Base-by-base conservation (phyloP, 1,140 invertebrate genomes). In the Drosophila tropicalis region DNA sequence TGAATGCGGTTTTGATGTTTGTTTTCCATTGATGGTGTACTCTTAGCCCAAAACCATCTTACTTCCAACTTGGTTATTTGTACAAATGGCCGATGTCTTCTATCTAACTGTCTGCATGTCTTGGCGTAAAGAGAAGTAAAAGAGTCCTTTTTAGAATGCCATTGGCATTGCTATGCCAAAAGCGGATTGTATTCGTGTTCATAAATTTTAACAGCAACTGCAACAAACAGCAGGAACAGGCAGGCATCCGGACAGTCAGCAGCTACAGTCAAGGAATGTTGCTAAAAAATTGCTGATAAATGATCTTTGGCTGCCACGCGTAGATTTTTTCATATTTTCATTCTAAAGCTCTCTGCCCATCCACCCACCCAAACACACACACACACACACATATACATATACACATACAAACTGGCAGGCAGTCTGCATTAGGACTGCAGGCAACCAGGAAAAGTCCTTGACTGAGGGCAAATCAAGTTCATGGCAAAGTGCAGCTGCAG, bases 401-500 rank as follows among this genome's bases (percentile, higher is more conserved):
- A 51, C 2, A 3, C 44, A 51, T 9, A 51, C 44, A 51, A 51
- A 51, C 44, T 51, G 7, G 54, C 41, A 51, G 44, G 44, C 44
- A 51, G 44, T 47, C 44, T 47, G 44, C 68, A 2, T 12, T 39
- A 34, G 69, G 62, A 39, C 60, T 61, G 34, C 56, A 51, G 17
- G 9, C 65, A 41, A 54, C 66, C 81, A 60, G 67, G 51, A 63
- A 64, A 90, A 90, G 89, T 90, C 84, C 89, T 91, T 91, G 84
- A 72, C 72, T 80, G 66, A 91, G 89, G 89, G 90, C 89, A 91
- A 90, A 91, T 91, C 89, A 91, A 91, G 89, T 91, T 91, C 84
- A 91, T 76, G 72, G 83, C 69, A 70, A 55, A 68, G 34, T 58
- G 68, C 47, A 36, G 40, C 44, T 68, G 57, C 78, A 67, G 62